phyloP scores from a whole-genome alignment of 2,888 invertebrate species.

The Cataglyphis livida region DNA sequence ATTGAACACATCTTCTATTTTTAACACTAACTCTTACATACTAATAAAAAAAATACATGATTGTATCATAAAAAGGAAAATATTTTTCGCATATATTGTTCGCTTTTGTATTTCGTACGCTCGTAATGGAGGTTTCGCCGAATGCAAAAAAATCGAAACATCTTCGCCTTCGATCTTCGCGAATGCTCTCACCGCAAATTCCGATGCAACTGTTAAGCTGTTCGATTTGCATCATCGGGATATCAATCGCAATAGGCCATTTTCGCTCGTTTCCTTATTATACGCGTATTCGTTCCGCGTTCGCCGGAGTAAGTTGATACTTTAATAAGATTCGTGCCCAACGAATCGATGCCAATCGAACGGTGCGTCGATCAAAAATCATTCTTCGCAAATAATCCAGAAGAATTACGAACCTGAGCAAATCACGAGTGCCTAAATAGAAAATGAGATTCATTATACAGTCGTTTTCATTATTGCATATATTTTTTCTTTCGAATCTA shows the following conservation, averaged over 20 bases:
- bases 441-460: neutral
- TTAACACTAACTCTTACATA: neutral
- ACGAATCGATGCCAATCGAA: neutral
- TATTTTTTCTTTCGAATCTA: neutral
- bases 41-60: neutral
- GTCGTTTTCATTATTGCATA: neutral
- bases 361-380: neutral
- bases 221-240: constrained; percentile 55
- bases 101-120: neutral
- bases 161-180: constrained; percentile 47
- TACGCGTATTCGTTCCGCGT: constrained; percentile 42
- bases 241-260: constrained; percentile 62
- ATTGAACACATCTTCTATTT: neutral
- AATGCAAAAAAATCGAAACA: constrained; percentile 31
- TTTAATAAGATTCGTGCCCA: constrained; percentile 31
- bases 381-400: neutral
- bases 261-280: constrained; percentile 54
- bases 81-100: neutral
- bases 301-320: constrained; percentile 27
- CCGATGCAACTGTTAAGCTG: constrained; percentile 64
- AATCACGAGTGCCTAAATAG: neutral
- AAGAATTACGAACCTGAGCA: neutral
- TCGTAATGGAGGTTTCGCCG: neutral
- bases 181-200: constrained; percentile 69
- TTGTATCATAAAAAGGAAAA: neutral